Evolutionary conservation across 2,113 vertebrate genomes (phyloP).

Genomic region (Onychostruthus taczanowskii): DNA sequence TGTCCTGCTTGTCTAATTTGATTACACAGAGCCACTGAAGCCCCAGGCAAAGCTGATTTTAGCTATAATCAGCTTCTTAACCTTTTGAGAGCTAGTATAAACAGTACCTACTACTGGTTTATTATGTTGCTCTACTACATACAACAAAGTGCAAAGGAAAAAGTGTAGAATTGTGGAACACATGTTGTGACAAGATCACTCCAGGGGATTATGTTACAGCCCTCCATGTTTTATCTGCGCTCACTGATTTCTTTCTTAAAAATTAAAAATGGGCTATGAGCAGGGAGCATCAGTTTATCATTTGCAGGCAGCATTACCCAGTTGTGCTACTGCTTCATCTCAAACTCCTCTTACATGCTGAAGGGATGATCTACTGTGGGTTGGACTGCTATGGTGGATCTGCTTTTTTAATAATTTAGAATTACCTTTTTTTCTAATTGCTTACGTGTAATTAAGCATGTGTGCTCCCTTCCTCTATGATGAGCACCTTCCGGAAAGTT

Average conservation of each 20-base stretch:
- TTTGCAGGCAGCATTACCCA: not conserved
- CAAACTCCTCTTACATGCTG: not conserved
- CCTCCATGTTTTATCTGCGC: not conserved
- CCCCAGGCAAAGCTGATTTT: constrained; percentile 82
- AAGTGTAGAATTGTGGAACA: constrained; percentile 55
- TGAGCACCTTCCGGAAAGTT: not conserved
- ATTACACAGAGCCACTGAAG: constrained; percentile 78
- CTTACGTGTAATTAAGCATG: not conserved
- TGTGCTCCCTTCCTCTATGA: not conserved
- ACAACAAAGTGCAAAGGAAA: constrained; percentile 75
- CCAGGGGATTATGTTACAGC: constrained; percentile 21
- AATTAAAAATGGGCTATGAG: not conserved
- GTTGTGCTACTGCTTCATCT: not conserved
- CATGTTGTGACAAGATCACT: constrained; percentile 69
- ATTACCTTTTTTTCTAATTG: not conserved
- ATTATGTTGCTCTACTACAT: constrained; percentile 68
- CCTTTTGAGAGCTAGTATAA: constrained; percentile 82
- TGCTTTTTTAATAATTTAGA: not conserved
- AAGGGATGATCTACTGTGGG: not conserved
- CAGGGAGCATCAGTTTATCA: not conserved
- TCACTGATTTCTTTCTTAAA: constrained; percentile 23
- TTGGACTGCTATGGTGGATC: not conserved
- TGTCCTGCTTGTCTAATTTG: constrained; percentile 83
- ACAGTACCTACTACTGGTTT: constrained; percentile 77
- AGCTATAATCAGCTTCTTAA: constrained; percentile 85